A percentile compares a stretch with the other conserved stretches of the same genome.
Evolutionary conservation across 1,140 invertebrate genomes (phyloP).

Genomic region (Zaprionus lachaisei): DNA sequence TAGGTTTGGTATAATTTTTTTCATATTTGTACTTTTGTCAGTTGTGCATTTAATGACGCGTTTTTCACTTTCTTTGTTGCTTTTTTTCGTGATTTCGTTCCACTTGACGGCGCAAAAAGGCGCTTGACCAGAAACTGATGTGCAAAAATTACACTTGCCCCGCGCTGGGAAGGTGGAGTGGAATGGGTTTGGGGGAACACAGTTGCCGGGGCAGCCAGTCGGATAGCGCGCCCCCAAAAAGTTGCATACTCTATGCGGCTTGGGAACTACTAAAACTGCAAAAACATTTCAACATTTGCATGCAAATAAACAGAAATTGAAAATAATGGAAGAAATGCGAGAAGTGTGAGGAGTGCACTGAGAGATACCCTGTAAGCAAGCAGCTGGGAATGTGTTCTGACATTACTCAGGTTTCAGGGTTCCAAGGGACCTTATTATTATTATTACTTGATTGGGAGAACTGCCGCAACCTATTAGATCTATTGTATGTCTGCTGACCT

Average conservation of each 20-base stretch:
- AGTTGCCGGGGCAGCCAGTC: neutral
- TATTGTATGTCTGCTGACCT: too few species aligned
- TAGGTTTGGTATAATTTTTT: conserved; percentile 7
- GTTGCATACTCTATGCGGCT: conserved; percentile 4
- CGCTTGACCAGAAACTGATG: conserved; percentile 70
- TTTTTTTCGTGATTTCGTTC: conserved; percentile 50
- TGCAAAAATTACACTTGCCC: conserved; percentile 56
- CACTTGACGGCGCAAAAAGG: conserved; percentile 61
- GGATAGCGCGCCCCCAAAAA: conserved; percentile 22
- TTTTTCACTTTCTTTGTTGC: conserved; percentile 62
- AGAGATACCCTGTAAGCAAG: neutral
- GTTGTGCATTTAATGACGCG: conserved; percentile 56
- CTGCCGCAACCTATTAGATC: too few species aligned
- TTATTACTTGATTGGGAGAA: neutral
- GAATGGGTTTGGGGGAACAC: neutral
- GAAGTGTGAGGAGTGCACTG: neutral
- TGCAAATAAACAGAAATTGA: conserved; percentile 23
- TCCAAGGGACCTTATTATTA: neutral
- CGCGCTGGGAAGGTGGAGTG: neutral
- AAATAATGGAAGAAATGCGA: neutral
- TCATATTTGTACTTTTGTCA: conserved; percentile 50
- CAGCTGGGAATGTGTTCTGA: neutral
- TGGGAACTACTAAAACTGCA: conserved; percentile 11
- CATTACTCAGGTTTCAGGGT: too few species aligned
- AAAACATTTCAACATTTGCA: conserved; percentile 51